These are phyloP conservation scores for Nanorana parkeri DNA, from an alignment of 2,113 vertebrate species.

Conservation along the genomic window DNA sequence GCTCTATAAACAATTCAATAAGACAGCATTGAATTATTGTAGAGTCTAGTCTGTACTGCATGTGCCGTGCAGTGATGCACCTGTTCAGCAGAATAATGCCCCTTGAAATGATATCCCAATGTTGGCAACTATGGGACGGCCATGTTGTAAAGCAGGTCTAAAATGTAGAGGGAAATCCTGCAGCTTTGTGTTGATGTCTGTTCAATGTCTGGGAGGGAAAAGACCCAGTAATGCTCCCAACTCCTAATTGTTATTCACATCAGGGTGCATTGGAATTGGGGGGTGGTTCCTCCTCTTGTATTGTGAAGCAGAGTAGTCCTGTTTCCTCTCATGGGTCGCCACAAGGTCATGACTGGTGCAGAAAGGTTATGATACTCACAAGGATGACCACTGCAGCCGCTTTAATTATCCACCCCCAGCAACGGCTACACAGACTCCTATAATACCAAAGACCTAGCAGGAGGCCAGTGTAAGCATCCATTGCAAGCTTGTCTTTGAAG, in stretches of 20 bases:
- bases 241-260: slow-evolving; percentile 57
- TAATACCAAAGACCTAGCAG: slow-evolving; percentile 39
- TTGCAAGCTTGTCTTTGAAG: slow-evolving; percentile 44
- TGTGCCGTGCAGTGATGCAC: background rate
- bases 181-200: background rate
- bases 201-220: slow-evolving; percentile 59
- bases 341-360: slow-evolving; percentile 66
- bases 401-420: slow-evolving; percentile 4
- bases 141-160: background rate
- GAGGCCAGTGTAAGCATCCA: slow-evolving; percentile 23
- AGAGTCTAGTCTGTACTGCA: no score
- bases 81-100: background rate
- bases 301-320: slow-evolving; percentile 56
- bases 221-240: slow-evolving; percentile 55
- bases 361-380: slow-evolving; percentile 63
- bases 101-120: background rate
- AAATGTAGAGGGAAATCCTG: background rate
- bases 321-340: slow-evolving; percentile 66
- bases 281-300: slow-evolving; percentile 61
- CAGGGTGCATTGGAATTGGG: slow-evolving; percentile 37
- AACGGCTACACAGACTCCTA: slow-evolving; percentile 15
- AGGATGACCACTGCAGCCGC: slow-evolving; percentile 5
- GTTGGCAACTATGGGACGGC: background rate
- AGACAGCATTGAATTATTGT: no score
- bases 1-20: no score